phyloP scores from a whole-genome alignment of 2,888 invertebrate genomes.

The Pollenia labialis region DNA sequence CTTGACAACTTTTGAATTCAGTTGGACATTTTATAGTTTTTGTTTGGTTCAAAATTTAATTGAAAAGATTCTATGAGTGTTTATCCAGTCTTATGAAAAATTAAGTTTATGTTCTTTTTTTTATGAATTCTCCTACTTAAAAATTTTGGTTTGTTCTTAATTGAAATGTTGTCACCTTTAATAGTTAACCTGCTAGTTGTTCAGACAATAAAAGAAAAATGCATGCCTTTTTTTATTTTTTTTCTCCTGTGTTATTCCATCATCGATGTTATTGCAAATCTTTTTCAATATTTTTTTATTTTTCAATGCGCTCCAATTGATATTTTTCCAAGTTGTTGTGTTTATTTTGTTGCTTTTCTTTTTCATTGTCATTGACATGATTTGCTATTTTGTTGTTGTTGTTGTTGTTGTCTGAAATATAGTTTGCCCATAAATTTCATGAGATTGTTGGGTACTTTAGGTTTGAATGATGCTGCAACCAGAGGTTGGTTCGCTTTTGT shows the following conservation, averaged over 20 bases:
- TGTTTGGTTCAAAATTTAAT: too few relatives aligned
- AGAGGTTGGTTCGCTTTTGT: constrained; percentile 16
- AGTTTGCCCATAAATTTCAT: constrained; percentile 18
- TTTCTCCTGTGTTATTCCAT: constrained; percentile 19
- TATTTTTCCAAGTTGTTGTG: constrained; percentile 35
- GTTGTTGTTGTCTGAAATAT: not conserved
- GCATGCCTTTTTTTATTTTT: constrained; percentile 28
- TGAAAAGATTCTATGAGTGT: too few relatives aligned
- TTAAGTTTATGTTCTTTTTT: not conserved
- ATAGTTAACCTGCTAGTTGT: constrained; percentile 8
- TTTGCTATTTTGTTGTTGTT: constrained; percentile 52
- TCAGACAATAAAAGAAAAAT: constrained; percentile 18
- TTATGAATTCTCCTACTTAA: constrained; percentile 14
- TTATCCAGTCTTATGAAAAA: too few relatives aligned
- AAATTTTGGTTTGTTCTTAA: constrained; percentile 13
- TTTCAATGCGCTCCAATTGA: constrained; percentile 46
- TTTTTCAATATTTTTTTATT: constrained; percentile 14
- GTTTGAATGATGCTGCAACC: constrained; percentile 33
- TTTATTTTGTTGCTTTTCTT: constrained; percentile 58
- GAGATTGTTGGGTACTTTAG: constrained; percentile 33
- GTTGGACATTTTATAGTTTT: too few relatives aligned
- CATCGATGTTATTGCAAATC: constrained; percentile 50
- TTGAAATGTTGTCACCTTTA: constrained; percentile 42
- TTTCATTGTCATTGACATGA: constrained; percentile 70
- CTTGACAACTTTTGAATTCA: too few relatives aligned